These are phyloP conservation scores for Marronus borbonicus DNA, from an alignment of 2,888 invertebrate genomes.

Conservation along the genomic window DNA sequence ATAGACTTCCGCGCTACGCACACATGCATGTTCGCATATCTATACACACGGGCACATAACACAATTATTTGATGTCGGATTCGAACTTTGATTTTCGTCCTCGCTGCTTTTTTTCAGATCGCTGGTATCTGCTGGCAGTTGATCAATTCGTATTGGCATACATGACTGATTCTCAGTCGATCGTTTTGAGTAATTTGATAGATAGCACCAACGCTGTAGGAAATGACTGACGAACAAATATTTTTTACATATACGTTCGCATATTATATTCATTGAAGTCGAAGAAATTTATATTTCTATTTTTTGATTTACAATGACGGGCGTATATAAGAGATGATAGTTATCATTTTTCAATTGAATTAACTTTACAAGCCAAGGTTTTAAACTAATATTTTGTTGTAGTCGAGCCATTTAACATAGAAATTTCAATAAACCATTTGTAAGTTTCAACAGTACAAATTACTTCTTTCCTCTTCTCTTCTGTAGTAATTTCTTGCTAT, in stretches of 20 bases:
- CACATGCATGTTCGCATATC: constrained; percentile 12
- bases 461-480: no score
- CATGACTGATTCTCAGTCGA: constrained; percentile 49
- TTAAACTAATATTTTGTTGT: no score
- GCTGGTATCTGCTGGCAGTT: constrained; percentile 48
- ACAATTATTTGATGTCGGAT: constrained; percentile 49
- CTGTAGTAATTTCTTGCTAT: no score
- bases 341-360: no score
- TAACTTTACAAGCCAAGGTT: no score
- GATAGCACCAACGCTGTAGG: constrained; percentile 35
- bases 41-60: constrained; percentile 31
- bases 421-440: no score
- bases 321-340: no score
- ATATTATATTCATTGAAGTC: no score
- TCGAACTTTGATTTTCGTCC: constrained; percentile 51
- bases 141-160: constrained; percentile 47
- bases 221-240: neutral
- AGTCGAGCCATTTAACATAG: no score
- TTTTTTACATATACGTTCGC: neutral
- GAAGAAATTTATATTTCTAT: no score
- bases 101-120: constrained; percentile 42
- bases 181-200: constrained; percentile 49
- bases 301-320: no score
- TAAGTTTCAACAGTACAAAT: no score
- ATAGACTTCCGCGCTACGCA: constrained; percentile 55